A percentile compares a stretch with the other conserved stretches of the same genome.
Conservation (phyloP, 1,140 invertebrate genomes). For the Drosophila pectinifera region DNA sequence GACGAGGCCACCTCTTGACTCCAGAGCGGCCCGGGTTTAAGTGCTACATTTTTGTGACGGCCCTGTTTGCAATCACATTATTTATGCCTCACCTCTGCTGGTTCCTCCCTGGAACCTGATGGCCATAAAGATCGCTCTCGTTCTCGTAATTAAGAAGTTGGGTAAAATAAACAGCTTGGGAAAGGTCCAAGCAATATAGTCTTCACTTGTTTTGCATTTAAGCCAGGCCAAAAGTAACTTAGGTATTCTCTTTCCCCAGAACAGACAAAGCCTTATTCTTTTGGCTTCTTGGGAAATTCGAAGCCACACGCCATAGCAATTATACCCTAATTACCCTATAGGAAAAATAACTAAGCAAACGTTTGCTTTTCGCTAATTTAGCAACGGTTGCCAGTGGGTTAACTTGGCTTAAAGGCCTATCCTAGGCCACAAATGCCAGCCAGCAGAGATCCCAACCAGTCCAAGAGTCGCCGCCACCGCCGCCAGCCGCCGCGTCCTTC, state of each 20-base stretch:
- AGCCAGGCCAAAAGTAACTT: too few species aligned
- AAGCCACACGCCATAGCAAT: constrained; percentile 1
- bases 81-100: constrained; percentile 2
- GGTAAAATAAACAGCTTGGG: neutral
- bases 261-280: neutral
- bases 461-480: constrained; percentile 41
- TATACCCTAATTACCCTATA: constrained; percentile 23
- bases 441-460: constrained; percentile 64
- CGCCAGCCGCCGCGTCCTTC: constrained; percentile 9
- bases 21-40: neutral
- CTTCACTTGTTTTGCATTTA: too few species aligned
- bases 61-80: constrained; percentile 13
- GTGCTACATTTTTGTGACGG: constrained; percentile 8
- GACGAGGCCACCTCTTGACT: constrained; percentile 2
- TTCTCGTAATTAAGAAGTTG: neutral
- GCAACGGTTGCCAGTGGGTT: constrained; percentile 42
- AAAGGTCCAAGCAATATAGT: too few species aligned
- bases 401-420: constrained; percentile 34
- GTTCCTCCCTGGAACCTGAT: neutral
- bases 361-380: constrained; percentile 41
- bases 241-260: too few species aligned
- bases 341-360: constrained; percentile 12
- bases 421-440: constrained; percentile 73
- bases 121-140: neutral
- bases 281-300: neutral